phyloP scores from a whole-genome alignment of 2,797 vertebrate species.

The Microcaecilia unicolor region DNA sequence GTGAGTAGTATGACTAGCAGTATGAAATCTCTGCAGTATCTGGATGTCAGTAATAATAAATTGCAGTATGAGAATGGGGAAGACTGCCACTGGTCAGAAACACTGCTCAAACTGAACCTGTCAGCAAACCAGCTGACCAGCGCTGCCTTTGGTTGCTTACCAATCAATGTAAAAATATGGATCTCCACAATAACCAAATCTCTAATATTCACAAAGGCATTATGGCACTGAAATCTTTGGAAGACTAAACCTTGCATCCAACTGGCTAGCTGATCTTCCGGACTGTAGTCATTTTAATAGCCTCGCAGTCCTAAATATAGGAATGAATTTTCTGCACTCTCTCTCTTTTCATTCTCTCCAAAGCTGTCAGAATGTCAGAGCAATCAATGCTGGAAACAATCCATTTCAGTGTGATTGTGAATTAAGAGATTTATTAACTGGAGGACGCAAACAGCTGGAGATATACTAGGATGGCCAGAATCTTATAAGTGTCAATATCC shows the following conservation, averaged over 20 bases:
- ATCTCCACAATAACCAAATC: conserved; percentile 69
- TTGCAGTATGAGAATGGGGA: conserved; percentile 32
- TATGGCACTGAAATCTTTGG: conserved; percentile 40
- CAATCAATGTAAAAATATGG: conserved; percentile 38
- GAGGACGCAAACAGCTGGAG: conserved; percentile 12
- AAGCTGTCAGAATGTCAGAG: conserved; percentile 53
- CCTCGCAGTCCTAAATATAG: conserved; percentile 53
- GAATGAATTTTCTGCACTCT: conserved; percentile 59
- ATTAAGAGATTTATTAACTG: conserved; percentile 43
- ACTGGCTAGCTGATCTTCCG: conserved; percentile 66
- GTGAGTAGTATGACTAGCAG: conserved; percentile 53
- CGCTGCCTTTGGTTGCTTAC: conserved; percentile 68
- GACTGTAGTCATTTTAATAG: conserved; percentile 45
- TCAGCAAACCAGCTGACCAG: conserved; percentile 63
- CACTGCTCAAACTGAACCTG: conserved; percentile 57
- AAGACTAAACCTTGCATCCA: conserved; percentile 66
- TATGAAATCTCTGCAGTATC: conserved; percentile 59
- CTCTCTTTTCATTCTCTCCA: conserved; percentile 49
- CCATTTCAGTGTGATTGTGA: conserved; percentile 52
- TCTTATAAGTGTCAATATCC: conserved; percentile 69
- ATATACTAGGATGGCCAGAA: conserved; percentile 62
- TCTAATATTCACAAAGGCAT: conserved; percentile 40
- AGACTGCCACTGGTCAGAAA: conserved; percentile 57
- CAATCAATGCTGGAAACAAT: conserved; percentile 57
- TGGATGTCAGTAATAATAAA: conserved; percentile 73